A percentile compares a stretch with the other conserved stretches of the same genome.
phyloP scores from a whole-genome alignment of 2,797 vertebrate species.

The Helarctos malayanus region DNA sequence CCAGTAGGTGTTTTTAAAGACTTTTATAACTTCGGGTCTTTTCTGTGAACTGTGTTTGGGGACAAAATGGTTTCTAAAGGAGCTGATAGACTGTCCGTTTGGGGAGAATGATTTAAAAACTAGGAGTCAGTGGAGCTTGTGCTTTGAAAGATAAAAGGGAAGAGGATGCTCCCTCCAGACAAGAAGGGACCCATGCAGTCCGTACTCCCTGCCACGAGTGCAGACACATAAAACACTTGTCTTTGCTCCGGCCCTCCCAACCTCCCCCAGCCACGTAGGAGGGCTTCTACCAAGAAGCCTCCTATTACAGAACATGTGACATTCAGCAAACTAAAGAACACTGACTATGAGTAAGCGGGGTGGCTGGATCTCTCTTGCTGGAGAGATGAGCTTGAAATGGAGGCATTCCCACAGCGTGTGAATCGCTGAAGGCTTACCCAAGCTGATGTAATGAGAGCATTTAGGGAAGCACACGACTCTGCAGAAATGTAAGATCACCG shows the following conservation, averaged over 20 bases:
- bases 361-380: accelerated
- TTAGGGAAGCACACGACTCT: accelerated
- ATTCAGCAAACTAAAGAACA: background rate
- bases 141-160: background rate
- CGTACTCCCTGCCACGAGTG: accelerated
- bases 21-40: background rate
- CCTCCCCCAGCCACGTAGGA: accelerated
- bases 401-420: accelerated
- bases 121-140: accelerated
- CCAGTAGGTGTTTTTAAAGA: background rate
- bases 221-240: background rate
- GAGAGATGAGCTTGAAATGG: background rate
- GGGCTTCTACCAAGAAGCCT: background rate
- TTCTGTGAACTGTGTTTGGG: background rate
- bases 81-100: background rate
- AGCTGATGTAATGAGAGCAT: accelerated
- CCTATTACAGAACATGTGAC: background rate
- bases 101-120: background rate
- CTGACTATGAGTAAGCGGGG: accelerated
- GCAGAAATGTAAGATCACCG: background rate
- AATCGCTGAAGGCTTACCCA: no score
- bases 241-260: no score
- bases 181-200: background rate
- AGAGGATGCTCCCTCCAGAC: background rate
- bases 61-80: background rate